These are phyloP conservation scores for Petrocephalus schoutedeni DNA, from an alignment of 2,797 vertebrate genomes.

Conservation along the genomic window DNA sequence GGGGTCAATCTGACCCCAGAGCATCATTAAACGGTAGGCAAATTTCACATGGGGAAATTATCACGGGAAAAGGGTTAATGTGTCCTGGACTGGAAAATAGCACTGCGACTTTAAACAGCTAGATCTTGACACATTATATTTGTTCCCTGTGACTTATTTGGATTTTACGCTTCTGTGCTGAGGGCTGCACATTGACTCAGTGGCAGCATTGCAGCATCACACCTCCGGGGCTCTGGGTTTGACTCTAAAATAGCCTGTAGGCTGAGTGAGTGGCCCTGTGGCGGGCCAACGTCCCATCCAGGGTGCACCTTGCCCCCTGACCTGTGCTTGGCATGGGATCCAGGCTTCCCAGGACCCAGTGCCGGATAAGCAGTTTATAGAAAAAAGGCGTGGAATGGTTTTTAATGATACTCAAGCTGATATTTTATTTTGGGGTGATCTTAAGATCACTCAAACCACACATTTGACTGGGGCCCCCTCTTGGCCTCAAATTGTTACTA, in stretches of 20 bases:
- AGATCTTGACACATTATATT: conserved; percentile 8
- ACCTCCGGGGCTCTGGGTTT: not conserved
- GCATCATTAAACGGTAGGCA: too few species aligned
- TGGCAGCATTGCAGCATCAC: not conserved
- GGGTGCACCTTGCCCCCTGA: not conserved
- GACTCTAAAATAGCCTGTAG: conserved; percentile 7
- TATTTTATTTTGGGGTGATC: not conserved
- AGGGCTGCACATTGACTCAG: not conserved
- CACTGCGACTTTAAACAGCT: not conserved
- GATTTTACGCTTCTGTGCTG: not conserved
- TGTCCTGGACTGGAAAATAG: not conserved
- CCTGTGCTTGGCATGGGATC: not conserved
- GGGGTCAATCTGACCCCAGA: too few species aligned
- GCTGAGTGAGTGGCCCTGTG: not conserved
- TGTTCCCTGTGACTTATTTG: not conserved
- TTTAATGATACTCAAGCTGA: not conserved
- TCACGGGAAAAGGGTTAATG: too few species aligned
- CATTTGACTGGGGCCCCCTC: not conserved
- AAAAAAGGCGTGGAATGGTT: not conserved
- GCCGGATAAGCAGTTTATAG: not conserved
- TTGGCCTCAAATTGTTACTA: not conserved
- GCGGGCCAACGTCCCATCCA: not conserved
- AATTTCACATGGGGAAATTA: too few species aligned
- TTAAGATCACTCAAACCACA: not conserved
- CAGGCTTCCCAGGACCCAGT: not conserved